Evolutionary conservation across 2,113 vertebrate species (phyloP).

Genomic region (Cavia porcellus): DNA sequence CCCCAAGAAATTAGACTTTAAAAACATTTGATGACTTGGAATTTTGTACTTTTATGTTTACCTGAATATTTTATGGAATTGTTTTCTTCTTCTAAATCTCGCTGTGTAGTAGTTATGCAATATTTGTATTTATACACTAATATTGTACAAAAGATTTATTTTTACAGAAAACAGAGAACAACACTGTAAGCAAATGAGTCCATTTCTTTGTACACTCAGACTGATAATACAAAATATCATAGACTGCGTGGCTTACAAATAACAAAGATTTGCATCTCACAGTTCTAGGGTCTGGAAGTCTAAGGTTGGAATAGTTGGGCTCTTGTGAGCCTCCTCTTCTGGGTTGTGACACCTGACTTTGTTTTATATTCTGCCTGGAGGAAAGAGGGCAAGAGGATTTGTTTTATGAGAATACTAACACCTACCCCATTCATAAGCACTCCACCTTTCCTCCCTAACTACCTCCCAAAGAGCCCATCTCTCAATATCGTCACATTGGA

Average conservation of each 20-base stretch:
- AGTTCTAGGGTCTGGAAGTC: not conserved
- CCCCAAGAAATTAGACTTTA: not conserved
- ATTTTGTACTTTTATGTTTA: constrained; percentile 7
- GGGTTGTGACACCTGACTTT: not conserved
- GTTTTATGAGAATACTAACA: not conserved
- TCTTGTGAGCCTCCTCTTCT: not conserved
- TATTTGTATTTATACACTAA: not conserved
- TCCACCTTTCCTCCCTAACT: not conserved
- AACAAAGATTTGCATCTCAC: not conserved
- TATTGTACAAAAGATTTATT: not conserved
- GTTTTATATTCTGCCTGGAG: not conserved
- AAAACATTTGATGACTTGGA: not conserved
- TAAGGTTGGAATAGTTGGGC: not conserved
- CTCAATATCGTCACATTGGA: not conserved
- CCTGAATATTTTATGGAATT: not conserved
- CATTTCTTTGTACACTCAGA: not conserved
- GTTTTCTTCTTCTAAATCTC: constrained; percentile 6
- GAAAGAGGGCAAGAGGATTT: not conserved
- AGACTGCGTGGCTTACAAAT: not conserved
- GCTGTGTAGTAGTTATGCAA: not conserved
- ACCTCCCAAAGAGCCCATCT: not conserved
- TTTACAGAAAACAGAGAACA: not conserved
- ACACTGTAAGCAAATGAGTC: not conserved
- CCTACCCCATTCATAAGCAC: not conserved
- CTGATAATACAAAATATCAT: not conserved